phyloP scores from a whole-genome alignment of 2,113 vertebrate species.

The Platysternon megacephalum region DNA sequence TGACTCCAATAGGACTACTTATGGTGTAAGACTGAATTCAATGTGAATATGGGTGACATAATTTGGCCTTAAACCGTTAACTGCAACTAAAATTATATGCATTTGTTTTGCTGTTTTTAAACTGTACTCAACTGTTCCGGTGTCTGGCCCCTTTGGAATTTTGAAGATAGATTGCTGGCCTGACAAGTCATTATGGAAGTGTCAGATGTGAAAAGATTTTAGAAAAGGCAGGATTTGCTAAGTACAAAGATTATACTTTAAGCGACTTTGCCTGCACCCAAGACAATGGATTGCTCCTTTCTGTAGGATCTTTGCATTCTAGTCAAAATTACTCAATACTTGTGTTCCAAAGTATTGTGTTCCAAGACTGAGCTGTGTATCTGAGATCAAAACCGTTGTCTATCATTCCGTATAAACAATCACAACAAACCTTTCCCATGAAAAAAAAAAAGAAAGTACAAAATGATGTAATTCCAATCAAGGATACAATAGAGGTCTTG shows the following conservation, averaged over 20 bases:
- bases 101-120: conserved; percentile 34
- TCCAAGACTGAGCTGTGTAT: not conserved
- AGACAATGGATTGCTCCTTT: conserved; percentile 10
- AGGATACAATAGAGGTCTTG: not conserved
- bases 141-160: conserved; percentile 29
- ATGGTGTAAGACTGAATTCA: not conserved
- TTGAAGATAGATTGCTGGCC: conserved; percentile 13
- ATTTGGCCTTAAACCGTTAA: not conserved
- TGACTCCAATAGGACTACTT: not conserved
- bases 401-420: not conserved
- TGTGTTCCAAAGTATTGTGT: not conserved
- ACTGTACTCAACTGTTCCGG: not conserved
- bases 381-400: not conserved
- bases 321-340: not conserved
- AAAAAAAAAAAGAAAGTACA: not conserved
- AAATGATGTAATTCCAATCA: not conserved
- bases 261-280: conserved; percentile 15
- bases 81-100: conserved; percentile 12
- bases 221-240: not conserved
- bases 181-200: conserved; percentile 31
- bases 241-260: conserved; percentile 36
- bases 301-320: not conserved
- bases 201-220: conserved; percentile 53
- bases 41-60: not conserved
- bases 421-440: not conserved